These are phyloP conservation scores for Ommatoiulus sabulosus DNA, from an alignment of 2,888 invertebrate genomes.

Conservation along the genomic window DNA sequence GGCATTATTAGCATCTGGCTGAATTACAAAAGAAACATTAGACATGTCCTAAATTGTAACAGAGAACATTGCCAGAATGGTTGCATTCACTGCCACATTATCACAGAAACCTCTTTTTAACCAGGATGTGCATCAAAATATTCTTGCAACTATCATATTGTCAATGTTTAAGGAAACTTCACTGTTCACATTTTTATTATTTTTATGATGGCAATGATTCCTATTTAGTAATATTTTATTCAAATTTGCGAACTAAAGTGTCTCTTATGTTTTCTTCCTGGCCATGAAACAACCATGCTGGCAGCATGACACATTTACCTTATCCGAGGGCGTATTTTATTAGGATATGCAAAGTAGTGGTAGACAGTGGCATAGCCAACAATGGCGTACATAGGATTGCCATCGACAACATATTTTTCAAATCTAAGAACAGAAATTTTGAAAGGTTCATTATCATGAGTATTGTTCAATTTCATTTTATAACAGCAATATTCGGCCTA, in stretches of 20 bases:
- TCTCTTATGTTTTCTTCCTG: neutral
- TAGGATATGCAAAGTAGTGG: constrained; percentile 94
- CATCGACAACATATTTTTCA: constrained; percentile 68
- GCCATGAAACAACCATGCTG: neutral
- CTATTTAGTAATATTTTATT: too few relatives aligned
- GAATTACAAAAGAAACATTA: constrained; percentile 52
- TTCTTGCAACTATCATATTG: too few relatives aligned
- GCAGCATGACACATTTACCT: constrained; percentile 64
- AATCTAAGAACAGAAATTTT: constrained; percentile 63
- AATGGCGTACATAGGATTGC: constrained; percentile 76
- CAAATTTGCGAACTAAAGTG: neutral
- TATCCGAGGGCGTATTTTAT: constrained; percentile 86
- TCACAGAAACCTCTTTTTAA: too few relatives aligned
- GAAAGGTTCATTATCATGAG: neutral
- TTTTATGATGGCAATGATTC: too few relatives aligned
- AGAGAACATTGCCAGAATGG: neutral
- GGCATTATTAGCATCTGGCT: constrained; percentile 93
- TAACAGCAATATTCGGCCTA: constrained; percentile 59
- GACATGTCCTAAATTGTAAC: neutral
- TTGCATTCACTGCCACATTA: neutral
- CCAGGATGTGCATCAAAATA: too few relatives aligned
- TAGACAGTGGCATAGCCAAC: constrained; percentile 93
- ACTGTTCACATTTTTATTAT: too few relatives aligned
- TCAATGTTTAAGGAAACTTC: too few relatives aligned
- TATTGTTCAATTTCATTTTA: neutral